These are phyloP conservation scores for Lochmaea crataegi DNA, from an alignment of 2,888 invertebrate genomes.

Conservation along the genomic window DNA sequence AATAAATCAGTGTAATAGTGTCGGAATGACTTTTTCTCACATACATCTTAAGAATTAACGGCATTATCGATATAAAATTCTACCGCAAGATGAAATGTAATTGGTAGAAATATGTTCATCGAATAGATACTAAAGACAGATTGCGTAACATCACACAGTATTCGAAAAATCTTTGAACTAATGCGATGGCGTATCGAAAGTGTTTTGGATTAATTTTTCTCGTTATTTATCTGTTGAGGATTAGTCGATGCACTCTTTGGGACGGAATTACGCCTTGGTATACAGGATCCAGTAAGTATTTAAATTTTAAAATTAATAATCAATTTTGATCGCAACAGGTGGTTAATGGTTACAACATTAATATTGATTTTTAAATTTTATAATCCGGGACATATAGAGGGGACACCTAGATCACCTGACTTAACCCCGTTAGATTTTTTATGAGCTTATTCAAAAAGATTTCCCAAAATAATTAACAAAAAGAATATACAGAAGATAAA, in stretches of 20 bases:
- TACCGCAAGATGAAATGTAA: slow-evolving; percentile 25
- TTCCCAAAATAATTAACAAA: too few relatives aligned
- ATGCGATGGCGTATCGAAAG: slow-evolving; percentile 25
- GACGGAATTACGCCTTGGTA: slow-evolving; percentile 69
- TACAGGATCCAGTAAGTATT: slow-evolving; percentile 68
- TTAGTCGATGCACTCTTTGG: slow-evolving; percentile 56
- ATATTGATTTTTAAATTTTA: background rate
- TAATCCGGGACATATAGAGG: too few relatives aligned
- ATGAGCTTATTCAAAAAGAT: too few relatives aligned
- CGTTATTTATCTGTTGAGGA: slow-evolving; percentile 38
- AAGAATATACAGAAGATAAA: too few relatives aligned
- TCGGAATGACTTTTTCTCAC: slow-evolving; percentile 14
- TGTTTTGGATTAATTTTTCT: slow-evolving; percentile 31
- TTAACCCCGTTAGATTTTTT: too few relatives aligned
- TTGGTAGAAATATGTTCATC: slow-evolving; percentile 22
- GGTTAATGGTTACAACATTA: background rate
- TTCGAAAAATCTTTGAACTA: slow-evolving; percentile 13
- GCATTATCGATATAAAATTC: background rate
- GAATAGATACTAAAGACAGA: slow-evolving; percentile 17
- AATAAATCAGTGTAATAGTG: slow-evolving; percentile 4
- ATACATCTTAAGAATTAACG: slow-evolving; percentile 12
- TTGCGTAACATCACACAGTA: slow-evolving; percentile 13
- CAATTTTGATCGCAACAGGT: slow-evolving; percentile 9
- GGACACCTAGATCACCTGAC: too few relatives aligned
- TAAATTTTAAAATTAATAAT: background rate